Percentiles rank a stretch among this genome's conserved stretches.
These are phyloP conservation scores for Drosophila malerkotliana DNA, from an alignment of 1,140 invertebrate genomes.

Conservation along the genomic window DNA sequence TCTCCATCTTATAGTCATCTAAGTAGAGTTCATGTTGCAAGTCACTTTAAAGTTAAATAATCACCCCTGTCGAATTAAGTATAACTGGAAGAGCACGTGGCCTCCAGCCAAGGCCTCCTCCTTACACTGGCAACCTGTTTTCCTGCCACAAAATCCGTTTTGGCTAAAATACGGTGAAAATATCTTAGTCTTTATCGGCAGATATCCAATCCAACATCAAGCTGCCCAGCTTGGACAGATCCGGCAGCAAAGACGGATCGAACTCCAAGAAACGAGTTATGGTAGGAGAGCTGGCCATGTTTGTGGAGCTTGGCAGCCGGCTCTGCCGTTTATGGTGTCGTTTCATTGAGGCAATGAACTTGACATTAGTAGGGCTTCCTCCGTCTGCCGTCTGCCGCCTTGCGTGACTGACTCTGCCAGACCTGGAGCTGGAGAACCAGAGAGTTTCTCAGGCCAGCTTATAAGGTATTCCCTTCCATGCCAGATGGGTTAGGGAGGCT, in stretches of 20 bases:
- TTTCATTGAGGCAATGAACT: constrained; percentile 74
- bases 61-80: too few relatives aligned
- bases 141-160: constrained; percentile 1
- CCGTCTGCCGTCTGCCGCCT: constrained; percentile 19
- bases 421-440: too few relatives aligned
- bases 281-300: constrained; percentile 1
- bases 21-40: too few relatives aligned
- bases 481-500: too few relatives aligned
- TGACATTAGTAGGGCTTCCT: constrained; percentile 82
- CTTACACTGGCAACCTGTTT: neutral
- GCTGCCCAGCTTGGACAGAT: constrained; percentile 17
- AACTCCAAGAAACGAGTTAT: constrained; percentile 23
- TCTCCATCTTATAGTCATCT: too few relatives aligned
- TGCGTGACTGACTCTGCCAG: constrained; percentile 30
- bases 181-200: constrained; percentile 36
- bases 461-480: too few relatives aligned
- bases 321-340: constrained; percentile 13
- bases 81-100: constrained; percentile 11
- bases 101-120: constrained; percentile 24
- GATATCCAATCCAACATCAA: constrained; percentile 14
- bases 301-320: constrained; percentile 31
- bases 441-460: too few relatives aligned
- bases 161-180: constrained; percentile 11
- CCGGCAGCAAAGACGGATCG: constrained; percentile 11
- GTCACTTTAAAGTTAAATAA: constrained; percentile 39